Evolutionary conservation across 2,113 vertebrate species (phyloP).

Genomic region (Rousettus leschenaultii): DNA sequence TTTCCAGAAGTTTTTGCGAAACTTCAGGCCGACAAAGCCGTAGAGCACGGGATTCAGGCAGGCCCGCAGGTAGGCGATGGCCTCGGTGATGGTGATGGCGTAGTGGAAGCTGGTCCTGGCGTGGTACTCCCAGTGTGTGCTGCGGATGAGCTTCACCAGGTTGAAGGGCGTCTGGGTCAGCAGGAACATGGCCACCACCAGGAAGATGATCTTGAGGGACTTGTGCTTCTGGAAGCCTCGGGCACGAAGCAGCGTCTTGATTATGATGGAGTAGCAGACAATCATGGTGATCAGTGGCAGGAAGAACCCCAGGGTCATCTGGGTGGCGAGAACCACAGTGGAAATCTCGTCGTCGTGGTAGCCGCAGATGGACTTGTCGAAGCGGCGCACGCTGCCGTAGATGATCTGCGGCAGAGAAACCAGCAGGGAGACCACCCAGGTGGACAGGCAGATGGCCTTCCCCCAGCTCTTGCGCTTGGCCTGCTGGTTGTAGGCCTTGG

Average conservation of each 20-base stretch:
- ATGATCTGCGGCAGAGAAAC: slow-evolving; percentile 75
- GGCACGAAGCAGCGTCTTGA: slow-evolving; percentile 70
- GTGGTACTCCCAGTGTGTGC: background rate
- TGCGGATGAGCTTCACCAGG: slow-evolving; percentile 63
- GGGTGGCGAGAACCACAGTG: slow-evolving; percentile 52
- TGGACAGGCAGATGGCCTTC: slow-evolving; percentile 43
- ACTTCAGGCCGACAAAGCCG: slow-evolving; percentile 79
- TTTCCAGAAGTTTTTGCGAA: slow-evolving; percentile 78
- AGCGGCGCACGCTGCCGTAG: background rate
- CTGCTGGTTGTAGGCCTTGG: slow-evolving; percentile 63
- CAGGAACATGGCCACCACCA: slow-evolving; percentile 74
- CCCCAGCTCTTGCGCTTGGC: slow-evolving; percentile 31
- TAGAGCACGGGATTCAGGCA: slow-evolving; percentile 83
- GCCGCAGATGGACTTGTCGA: background rate
- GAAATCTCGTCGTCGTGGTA: background rate
- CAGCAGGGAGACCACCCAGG: slow-evolving; percentile 71
- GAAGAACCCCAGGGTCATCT: slow-evolving; percentile 78
- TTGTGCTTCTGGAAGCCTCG: slow-evolving; percentile 77
- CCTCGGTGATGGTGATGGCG: slow-evolving; percentile 64
- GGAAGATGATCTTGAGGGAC: slow-evolving; percentile 77
- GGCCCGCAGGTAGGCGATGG: slow-evolving; percentile 76
- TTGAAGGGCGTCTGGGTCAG: slow-evolving; percentile 78
- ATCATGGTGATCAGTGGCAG: slow-evolving; percentile 73
- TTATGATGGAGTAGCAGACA: slow-evolving; percentile 77
- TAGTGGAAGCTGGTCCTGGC: slow-evolving; percentile 37